Percentiles rank a stretch among this genome's conserved stretches.
phyloP scores from a whole-genome alignment of 2,113 vertebrate genomes.

The Pavo muticus region DNA sequence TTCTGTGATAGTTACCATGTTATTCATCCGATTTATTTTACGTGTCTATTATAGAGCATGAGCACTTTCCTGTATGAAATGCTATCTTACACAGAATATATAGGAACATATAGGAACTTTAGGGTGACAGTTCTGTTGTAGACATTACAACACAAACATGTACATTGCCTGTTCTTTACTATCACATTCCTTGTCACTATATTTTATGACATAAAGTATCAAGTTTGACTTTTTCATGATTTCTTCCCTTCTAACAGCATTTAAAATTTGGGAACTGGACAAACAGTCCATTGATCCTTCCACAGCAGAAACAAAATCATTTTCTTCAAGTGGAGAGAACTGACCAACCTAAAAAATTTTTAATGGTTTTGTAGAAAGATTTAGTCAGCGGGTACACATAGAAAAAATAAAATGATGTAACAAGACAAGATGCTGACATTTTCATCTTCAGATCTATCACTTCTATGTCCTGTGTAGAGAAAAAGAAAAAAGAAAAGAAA shows the following conservation, averaged over 20 bases:
- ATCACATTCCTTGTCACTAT: fast-evolving
- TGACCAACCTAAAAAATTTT: not conserved
- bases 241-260: not conserved
- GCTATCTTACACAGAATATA: not conserved
- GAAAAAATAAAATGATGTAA: not conserved
- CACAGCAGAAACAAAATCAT: not conserved
- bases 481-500: not conserved
- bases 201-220: not conserved
- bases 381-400: not conserved
- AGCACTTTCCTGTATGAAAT: not conserved
- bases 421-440: not conserved
- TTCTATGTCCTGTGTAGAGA: not conserved
- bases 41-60: no score
- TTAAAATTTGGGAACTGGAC: not conserved
- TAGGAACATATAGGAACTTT: not conserved
- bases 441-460: not conserved
- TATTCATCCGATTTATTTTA: no score
- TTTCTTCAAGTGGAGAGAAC: not conserved
- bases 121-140: not conserved
- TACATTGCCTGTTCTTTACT: not conserved
- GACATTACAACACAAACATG: not conserved
- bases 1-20: no score
- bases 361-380: not conserved
- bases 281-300: not conserved
- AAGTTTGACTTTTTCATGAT: not conserved